A percentile compares a stretch with the other conserved stretches of the same genome.
Evolutionary conservation across 2,797 vertebrate species (phyloP).

Genomic region (Chaetodon trifasciatus): DNA sequence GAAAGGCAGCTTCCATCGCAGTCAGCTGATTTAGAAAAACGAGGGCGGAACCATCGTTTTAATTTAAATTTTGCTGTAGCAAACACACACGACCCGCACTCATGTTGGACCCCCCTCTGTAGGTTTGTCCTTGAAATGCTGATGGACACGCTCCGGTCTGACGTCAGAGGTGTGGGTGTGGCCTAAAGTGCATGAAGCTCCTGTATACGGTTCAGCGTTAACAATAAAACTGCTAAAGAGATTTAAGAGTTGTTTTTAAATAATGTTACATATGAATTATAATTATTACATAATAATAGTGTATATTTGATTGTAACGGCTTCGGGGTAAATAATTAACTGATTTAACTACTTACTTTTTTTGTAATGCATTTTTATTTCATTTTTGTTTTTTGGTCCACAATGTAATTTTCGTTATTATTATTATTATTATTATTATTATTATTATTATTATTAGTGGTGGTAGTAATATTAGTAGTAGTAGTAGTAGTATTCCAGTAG

Average conservation of each 20-base stretch:
- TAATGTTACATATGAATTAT: background rate
- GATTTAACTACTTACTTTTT: no score
- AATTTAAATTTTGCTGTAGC: fast-evolving
- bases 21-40: background rate
- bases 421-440: no score
- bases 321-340: background rate
- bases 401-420: no score
- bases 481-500: background rate
- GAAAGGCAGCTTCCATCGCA: background rate
- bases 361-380: background rate
- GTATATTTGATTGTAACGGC: background rate
- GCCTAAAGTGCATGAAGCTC: background rate
- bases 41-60: background rate
- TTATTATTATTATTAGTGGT: no score
- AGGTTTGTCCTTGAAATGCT: background rate
- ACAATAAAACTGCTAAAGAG: background rate
- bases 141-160: background rate
- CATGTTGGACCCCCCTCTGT: fast-evolving
- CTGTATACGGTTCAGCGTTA: background rate
- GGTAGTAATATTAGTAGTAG: no score
- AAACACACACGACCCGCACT: no score
- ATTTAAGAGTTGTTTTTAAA: background rate
- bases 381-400: no score
- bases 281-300: background rate
- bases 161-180: conserved; percentile 17